Percentiles rank a stretch among this genome's conserved stretches.
Conservation (phyloP, 2,888 invertebrate species). For the Pseudeuparius sepicola region DNA sequence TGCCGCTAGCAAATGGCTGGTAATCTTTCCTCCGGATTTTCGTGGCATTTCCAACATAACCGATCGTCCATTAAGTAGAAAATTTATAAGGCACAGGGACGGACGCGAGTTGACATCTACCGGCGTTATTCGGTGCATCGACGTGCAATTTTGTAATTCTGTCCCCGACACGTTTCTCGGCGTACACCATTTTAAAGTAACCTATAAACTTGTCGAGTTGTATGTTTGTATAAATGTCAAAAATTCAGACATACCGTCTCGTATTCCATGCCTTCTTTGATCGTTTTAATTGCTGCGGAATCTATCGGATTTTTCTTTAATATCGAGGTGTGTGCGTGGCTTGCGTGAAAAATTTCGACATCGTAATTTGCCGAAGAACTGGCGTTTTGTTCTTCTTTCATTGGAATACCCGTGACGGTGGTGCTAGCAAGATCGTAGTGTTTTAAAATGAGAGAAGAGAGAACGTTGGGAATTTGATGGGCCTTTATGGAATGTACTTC, state of each 20-base stretch:
- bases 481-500: conserved; percentile 77
- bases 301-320: conserved; percentile 55
- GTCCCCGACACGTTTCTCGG: conserved; percentile 77
- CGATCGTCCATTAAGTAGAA: conserved; percentile 88
- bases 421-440: conserved; percentile 92
- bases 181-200: conserved; percentile 94
- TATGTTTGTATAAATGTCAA: not conserved
- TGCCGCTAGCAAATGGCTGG: conserved; percentile 86
- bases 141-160: conserved; percentile 74
- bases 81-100: conserved; percentile 94
- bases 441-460: conserved; percentile 65
- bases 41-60: conserved; percentile 85
- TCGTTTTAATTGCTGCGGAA: conserved; percentile 51
- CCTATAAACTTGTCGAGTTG: conserved; percentile 36
- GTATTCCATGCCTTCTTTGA: conserved; percentile 65
- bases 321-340: conserved; percentile 74
- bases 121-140: conserved; percentile 85
- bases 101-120: conserved; percentile 95
- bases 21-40: conserved; percentile 75
- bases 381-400: conserved; percentile 99
- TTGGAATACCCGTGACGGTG: conserved; percentile 85
- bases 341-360: conserved; percentile 90
- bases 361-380: conserved; percentile 98
- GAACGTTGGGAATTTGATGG: conserved; percentile 59
- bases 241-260: conserved; percentile 48